Evolutionary conservation across 2,113 vertebrate species (phyloP), one percentile per base, ranked within the genome.

Genomic region (Gila orcuttii): DNA sequence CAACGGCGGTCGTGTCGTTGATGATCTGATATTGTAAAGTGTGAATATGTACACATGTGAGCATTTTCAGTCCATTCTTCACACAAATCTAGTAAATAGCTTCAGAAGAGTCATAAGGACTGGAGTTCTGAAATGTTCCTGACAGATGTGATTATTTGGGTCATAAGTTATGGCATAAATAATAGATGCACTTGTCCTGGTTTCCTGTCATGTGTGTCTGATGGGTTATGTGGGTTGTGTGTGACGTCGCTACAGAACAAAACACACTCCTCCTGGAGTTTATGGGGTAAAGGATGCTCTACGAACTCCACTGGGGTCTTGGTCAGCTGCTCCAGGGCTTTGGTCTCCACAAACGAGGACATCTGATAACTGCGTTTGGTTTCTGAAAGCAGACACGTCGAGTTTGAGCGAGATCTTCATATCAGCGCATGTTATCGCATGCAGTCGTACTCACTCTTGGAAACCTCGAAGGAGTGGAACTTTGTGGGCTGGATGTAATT

Each of bases 291-390:
- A 97, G 96, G 98, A 99, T 99, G 96, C 98, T 99, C 98, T 19
- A 99, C 97, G 93, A 99, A 99, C 94, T 99, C 98, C 93, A 99
- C 98, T 0, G 98, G 98, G 89, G 97, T 96, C 93, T 99, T 99
- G 0, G 97, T 99, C 85, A 99, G 96, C 55, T 97, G 98, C 92
- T 99, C 97, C 47, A 99, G 95, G 52, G 97, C 98, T 95, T 99
- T 99, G 88, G 98, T 99, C 96, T 99, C 98, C 96, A 99, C 98
- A 66, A 99, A 99, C 77, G 98, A 99, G 83, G 98, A 99, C 98
- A 99, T 99, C 93, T 98, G 96, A 93, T 96, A 99, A 91, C 96
- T 98, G 92, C 95, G 97, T 90, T 96, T 97, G 64, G 95, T 96
- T 93, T 99, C 98, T 99, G 91, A 8, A 89, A 85, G 71, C 23